Conservation (phyloP, 1,140 invertebrate genomes). For the Drosophila asahinai region DNA sequence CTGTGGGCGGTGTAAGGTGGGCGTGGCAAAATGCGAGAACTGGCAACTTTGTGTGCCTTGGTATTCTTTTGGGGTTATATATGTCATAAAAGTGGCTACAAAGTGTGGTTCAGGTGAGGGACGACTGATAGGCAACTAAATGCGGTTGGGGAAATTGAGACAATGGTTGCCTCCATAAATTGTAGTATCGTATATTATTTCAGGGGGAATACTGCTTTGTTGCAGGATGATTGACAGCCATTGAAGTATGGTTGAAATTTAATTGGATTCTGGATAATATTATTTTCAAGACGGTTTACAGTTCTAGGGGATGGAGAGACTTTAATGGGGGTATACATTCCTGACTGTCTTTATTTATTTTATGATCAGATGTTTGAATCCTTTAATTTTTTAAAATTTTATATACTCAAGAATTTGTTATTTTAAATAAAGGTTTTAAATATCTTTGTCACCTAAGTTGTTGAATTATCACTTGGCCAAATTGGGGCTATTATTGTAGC, state of each 20-base stretch:
- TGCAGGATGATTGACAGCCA: conserved; percentile 15
- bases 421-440: background rate
- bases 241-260: background rate
- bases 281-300: background rate
- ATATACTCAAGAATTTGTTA: background rate
- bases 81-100: conserved; percentile 81
- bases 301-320: background rate
- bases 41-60: conserved; percentile 57
- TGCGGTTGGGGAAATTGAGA: conserved; percentile 1
- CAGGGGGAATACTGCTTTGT: conserved; percentile 9
- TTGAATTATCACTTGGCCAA: background rate
- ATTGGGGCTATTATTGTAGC: conserved; percentile 1
- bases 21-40: conserved; percentile 49
- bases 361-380: background rate
- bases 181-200: conserved; percentile 16
- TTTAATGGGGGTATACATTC: background rate
- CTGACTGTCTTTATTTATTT: background rate
- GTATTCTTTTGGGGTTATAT: conserved; percentile 49
- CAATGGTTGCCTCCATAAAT: conserved; percentile 12
- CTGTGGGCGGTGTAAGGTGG: conserved; percentile 43
- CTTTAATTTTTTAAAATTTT: background rate
- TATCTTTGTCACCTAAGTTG: background rate
- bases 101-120: conserved; percentile 61
- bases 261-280: background rate
- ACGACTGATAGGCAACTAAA: conserved; percentile 27